These are phyloP conservation scores for Tetramorium simillimum DNA, from an alignment of 1,140 invertebrate species.

Conservation along the genomic window DNA sequence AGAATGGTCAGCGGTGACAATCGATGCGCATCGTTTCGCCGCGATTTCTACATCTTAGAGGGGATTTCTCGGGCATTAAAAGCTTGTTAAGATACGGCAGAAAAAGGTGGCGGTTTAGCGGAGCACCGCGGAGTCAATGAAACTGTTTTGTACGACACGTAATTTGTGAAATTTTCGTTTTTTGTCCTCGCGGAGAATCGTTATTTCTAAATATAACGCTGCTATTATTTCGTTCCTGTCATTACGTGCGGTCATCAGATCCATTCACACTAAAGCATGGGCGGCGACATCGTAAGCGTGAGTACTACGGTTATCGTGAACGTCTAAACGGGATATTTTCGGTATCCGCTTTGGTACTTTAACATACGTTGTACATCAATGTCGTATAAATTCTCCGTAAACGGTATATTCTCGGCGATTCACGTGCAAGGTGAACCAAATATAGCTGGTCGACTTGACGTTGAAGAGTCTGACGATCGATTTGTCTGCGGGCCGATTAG, in stretches of 20 bases:
- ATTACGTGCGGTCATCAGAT: not conserved
- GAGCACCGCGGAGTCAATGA: not conserved
- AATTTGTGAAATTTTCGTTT: not conserved
- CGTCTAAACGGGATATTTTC: constrained; percentile 19
- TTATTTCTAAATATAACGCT: not conserved
- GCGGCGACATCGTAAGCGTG: not conserved
- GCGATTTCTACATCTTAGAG: not conserved
- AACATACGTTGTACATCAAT: constrained; percentile 1
- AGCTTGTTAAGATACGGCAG: not conserved
- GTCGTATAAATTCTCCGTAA: constrained; percentile 29
- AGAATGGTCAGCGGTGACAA: not conserved
- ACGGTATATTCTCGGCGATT: constrained; percentile 52
- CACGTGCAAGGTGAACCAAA: constrained; percentile 64
- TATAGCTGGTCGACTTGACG: constrained; percentile 57
- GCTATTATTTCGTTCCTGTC: not conserved
- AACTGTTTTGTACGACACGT: not conserved
- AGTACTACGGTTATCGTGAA: not conserved
- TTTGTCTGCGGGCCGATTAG: constrained; percentile 35
- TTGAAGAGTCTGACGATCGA: constrained; percentile 58
- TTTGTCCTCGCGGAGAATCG: not conserved
- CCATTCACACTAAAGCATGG: not conserved
- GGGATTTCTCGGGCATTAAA: not conserved
- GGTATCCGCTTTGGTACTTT: not conserved
- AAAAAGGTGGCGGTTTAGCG: not conserved
- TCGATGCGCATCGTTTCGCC: not conserved